These are phyloP conservation scores for Enteromius fasciolatus DNA, from an alignment of 2,797 vertebrate species.

Conservation along the genomic window DNA sequence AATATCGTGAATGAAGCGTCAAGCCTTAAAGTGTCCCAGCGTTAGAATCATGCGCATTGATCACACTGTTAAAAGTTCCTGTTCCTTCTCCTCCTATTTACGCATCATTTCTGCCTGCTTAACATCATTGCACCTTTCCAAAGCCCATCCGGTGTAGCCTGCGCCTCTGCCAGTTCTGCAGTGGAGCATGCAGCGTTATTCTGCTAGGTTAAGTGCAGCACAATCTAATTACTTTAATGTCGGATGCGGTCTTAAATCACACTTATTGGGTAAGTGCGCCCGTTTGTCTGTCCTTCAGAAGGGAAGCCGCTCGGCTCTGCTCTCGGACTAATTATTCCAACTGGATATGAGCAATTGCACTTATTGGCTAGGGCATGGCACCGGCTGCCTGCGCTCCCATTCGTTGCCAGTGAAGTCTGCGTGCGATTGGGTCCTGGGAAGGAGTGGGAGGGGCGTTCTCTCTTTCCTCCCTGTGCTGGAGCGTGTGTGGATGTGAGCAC, in stretches of 20 bases:
- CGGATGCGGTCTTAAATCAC: slow-evolving; percentile 73
- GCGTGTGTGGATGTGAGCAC: slow-evolving; percentile 77
- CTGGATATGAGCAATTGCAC: slow-evolving; percentile 78
- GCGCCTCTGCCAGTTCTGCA: slow-evolving; percentile 65
- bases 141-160: slow-evolving; percentile 37
- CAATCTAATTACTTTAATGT: slow-evolving; percentile 79
- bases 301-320: slow-evolving; percentile 67
- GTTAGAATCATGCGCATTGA: neutral
- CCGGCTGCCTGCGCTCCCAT: slow-evolving; percentile 67
- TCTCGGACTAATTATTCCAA: slow-evolving; percentile 76
- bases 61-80: slow-evolving; percentile 4
- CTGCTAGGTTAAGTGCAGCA: slow-evolving; percentile 70
- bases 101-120: slow-evolving; percentile 35
- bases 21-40: neutral
- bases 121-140: slow-evolving; percentile 35
- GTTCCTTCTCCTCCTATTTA: slow-evolving; percentile 21
- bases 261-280: slow-evolving; percentile 67
- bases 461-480: slow-evolving; percentile 74
- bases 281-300: slow-evolving; percentile 72
- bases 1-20: neutral
- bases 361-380: slow-evolving; percentile 75
- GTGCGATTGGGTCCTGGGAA: slow-evolving; percentile 73
- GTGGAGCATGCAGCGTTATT: slow-evolving; percentile 64
- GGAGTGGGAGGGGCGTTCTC: slow-evolving; percentile 72
- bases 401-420: slow-evolving; percentile 65